Base-by-base conservation (phyloP, 1,140 invertebrate genomes). In the Ylistrum balloti region DNA sequence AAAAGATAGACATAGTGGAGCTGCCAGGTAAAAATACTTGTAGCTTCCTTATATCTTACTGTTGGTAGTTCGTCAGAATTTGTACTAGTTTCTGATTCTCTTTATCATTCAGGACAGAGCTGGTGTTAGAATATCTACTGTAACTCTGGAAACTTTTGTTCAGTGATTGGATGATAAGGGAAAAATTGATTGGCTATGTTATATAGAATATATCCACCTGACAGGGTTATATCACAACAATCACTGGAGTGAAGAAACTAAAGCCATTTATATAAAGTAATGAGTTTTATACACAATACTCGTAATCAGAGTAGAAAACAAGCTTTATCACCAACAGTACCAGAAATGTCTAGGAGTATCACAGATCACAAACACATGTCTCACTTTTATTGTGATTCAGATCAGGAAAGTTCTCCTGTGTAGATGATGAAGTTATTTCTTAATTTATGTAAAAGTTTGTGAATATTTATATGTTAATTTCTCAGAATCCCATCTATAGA, bases 391-490 rank as follows among this genome's bases (percentile, higher is more conserved):
- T 74, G 56, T 74, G 22, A 74, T 74, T 74, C n/a, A 28, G 56
- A 74, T 74, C 56, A 74, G 56, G 56, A 5, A 28, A 74, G 22
- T 28, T n/a, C 5, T 28, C 5, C 0, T 28, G 28, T 28, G 56
- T n/a, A n/a, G 56, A 74, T 74, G 9, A 74, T n/a, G 7, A 74
- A 74, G 56, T n/a, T 28, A n/a, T 74, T 28, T n/a, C 5, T 28
- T 28, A 74, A 74, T n/a, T 74, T 74, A 74, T 74, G 9, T 28
- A 17, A 28, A 28, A 17, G 56, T n/a, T 74, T 74, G n/a, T 9
- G 56, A 74, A 74, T 74, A 74, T 74, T 74, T 74, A 74, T n/a
- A 74, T 74, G 56, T 74, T 28, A 74, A 74, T 74, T 17, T 74
- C 17, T 11, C 22, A 5, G 22, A 74, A 74, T 28, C n/a, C 56